Base-by-base conservation (phyloP, 1,140 invertebrate genomes). In the Drosophila bipectinata region DNA sequence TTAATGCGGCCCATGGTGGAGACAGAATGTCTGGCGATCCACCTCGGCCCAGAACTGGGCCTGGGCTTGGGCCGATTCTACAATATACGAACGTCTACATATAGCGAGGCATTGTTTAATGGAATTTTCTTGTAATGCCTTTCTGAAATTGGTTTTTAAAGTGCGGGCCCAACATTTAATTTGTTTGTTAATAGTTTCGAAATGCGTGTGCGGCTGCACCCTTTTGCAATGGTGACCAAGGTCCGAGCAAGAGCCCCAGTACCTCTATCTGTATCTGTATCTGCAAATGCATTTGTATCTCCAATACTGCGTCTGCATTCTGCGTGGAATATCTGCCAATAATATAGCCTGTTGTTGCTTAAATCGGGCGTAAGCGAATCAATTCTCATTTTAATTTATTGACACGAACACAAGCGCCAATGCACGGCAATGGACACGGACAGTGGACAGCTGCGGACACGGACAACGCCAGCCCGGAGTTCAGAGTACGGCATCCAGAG, bases 131-230 rank as follows among this genome's bases (percentile, higher is more conserved):
- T 91, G 89, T 91, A 85, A 85, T 90, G 73, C 78, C 61, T 37
- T 74, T 78, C 76, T 69, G 67, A 85, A 90, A 90, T 90, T 85
- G 79, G 81, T 79, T 90, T 90, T 90, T 90, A 90, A 90, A 90
- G 81, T 87, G 87, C 87, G 81, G 87, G 81, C 75, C 69, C 79
- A 87, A 85, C 85, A 90, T 90, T 87, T 90, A 90, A 90, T 90
- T 90, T 85, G 78, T 90, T 79, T 90, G 85, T 90, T 90, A 90
- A 90, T 85, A 90, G 85, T 85, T 80, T 90, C 78, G 83, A 87
- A 85, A 80, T 80, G 73, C 74, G 58, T 71, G 61, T 71, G 61
- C 69, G 41, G 45, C 77, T 72, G 77, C 61, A 62, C 62, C 54
- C 62, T 34, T 34, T 41, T 24, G 51, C 69, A 28, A 62, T 62